Evolutionary conservation across 2,797 vertebrate genomes (phyloP).

Genomic region (Danio kyathit): DNA sequence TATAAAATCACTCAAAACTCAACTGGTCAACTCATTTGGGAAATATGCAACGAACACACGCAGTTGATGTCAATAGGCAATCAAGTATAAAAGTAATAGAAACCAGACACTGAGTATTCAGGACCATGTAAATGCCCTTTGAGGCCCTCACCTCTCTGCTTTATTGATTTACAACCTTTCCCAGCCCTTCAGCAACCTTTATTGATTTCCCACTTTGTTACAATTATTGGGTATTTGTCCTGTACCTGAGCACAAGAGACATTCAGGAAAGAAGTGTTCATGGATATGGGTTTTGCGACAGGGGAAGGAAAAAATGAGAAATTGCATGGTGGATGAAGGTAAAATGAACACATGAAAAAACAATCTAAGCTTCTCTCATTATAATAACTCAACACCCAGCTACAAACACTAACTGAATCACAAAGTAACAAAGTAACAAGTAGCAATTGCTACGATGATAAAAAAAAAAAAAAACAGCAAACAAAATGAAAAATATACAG

Average conservation of each 20-base stretch:
- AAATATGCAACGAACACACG: constrained; percentile 10
- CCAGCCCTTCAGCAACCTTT: constrained; percentile 49
- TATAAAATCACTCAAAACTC: constrained; percentile 14
- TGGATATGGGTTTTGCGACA: constrained; percentile 20
- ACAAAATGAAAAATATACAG: no score
- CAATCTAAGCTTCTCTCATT: neutral
- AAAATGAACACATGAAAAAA: neutral
- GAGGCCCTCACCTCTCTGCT: constrained; percentile 45
- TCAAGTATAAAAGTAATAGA: constrained; percentile 35
- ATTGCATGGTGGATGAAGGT: no score
- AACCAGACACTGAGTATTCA: neutral
- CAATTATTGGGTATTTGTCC: constrained; percentile 74
- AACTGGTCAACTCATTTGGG: constrained; percentile 8
- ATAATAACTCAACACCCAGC: neutral
- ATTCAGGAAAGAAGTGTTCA: constrained; percentile 12
- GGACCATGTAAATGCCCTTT: constrained; percentile 55
- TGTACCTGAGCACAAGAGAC: constrained; percentile 14
- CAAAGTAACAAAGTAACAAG: neutral
- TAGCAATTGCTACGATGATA: neutral
- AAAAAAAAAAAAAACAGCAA: neutral
- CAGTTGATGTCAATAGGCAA: constrained; percentile 49
- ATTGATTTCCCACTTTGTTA: constrained; percentile 80
- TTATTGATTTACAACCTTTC: constrained; percentile 58
- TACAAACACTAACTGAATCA: neutral
- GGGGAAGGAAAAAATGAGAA: neutral